Percentiles rank a stretch among this genome's conserved stretches.
phyloP scores from a whole-genome alignment of 2,797 vertebrate species.

The Phrynocephalus vlangalii region DNA sequence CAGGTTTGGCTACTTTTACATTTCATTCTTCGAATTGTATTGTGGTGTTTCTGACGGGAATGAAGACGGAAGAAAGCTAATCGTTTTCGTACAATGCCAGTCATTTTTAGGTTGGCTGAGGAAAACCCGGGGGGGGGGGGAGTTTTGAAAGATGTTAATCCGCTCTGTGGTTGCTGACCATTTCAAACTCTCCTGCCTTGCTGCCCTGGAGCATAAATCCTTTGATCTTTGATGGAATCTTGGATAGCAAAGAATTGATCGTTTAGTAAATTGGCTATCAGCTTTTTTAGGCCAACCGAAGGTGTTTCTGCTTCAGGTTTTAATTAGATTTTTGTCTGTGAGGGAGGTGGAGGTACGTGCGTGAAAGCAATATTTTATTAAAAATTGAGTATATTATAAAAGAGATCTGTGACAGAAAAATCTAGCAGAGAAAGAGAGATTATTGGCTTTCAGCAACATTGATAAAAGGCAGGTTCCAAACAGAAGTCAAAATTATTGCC shows the following conservation, averaged over 20 bases:
- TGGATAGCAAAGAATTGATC: constrained; percentile 42
- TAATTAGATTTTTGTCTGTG: rapidly evolving
- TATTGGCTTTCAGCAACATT: too few relatives aligned
- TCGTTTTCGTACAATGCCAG: constrained; percentile 64
- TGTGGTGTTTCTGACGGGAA: too few relatives aligned
- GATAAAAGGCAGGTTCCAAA: too few relatives aligned
- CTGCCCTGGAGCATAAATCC: constrained; percentile 62
- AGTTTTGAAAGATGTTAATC: constrained; percentile 66
- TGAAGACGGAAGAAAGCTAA: too few relatives aligned
- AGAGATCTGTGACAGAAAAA: too few relatives aligned
- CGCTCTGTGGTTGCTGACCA: constrained; percentile 63
- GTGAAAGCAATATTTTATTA: too few relatives aligned
- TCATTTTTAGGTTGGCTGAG: constrained; percentile 68
- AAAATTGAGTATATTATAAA: too few relatives aligned
- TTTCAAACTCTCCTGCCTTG: constrained; percentile 67
- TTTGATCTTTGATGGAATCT: constrained; percentile 52
- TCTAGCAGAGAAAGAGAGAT: too few relatives aligned
- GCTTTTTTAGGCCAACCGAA: constrained; percentile 37
- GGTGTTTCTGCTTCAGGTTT: constrained; percentile 35
- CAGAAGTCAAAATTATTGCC: too few relatives aligned
- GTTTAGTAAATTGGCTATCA: background rate
- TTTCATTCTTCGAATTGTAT: too few relatives aligned
- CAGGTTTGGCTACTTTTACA: too few relatives aligned
- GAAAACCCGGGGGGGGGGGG: constrained; percentile 66
- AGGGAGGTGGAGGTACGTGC: too few relatives aligned